Percentiles rank a stretch among this genome's conserved stretches.
These are phyloP conservation scores for Tapirus indicus DNA, from an alignment of 2,797 vertebrate species.

Conservation along the genomic window DNA sequence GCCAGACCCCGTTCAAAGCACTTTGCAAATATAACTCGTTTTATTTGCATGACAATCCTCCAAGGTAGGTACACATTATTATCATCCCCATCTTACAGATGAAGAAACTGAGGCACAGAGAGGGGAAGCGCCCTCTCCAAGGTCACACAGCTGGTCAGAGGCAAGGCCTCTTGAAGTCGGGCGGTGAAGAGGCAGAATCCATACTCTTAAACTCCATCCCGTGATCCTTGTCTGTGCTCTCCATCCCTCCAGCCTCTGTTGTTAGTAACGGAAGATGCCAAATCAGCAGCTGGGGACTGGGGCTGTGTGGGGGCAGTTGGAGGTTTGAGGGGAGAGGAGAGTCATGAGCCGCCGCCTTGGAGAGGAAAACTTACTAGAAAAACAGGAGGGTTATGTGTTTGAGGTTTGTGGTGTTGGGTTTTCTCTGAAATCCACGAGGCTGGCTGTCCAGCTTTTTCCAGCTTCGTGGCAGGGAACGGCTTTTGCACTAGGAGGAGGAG, in stretches of 20 bases:
- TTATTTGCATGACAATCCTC: background rate
- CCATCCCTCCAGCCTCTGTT: background rate
- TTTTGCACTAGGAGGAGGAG: rapidly evolving
- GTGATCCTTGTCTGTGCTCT: background rate
- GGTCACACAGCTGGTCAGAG: background rate
- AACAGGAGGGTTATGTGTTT: background rate
- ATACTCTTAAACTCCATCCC: background rate
- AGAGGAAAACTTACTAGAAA: background rate
- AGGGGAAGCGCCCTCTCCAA: background rate
- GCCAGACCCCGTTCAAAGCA: background rate
- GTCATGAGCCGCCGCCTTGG: background rate
- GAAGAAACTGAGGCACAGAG: background rate
- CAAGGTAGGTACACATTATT: background rate
- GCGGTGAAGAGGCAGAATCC: background rate
- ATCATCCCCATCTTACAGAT: background rate
- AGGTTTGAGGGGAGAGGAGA: background rate
- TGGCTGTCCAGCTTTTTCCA: background rate
- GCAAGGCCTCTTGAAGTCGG: background rate
- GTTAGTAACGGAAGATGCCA: background rate
- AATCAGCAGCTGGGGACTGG: rapidly evolving
- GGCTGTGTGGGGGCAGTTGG: background rate
- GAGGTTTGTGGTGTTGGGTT: background rate
- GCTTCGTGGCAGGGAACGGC: background rate
- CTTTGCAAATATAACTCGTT: background rate
- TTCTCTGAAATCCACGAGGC: background rate